phyloP scores from a whole-genome alignment of 2,113 vertebrate genomes.

The Peromyscus californicus region DNA sequence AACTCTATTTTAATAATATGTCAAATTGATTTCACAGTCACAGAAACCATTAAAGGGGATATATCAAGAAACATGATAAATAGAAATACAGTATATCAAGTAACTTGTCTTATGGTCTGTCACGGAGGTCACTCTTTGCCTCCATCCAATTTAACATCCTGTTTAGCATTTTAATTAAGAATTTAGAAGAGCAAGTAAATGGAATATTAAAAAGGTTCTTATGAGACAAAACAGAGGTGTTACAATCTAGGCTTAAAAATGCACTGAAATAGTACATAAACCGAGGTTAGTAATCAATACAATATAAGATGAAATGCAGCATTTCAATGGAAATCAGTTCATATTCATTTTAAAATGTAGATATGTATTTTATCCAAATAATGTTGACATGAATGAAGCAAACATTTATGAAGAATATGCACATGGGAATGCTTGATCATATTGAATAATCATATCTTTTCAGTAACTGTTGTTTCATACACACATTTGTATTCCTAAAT shows the following conservation, averaged over 20 bases:
- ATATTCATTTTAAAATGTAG: conserved; percentile 15
- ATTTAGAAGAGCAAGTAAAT: conserved; percentile 75
- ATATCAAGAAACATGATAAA: conserved; percentile 70
- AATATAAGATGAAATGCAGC: conserved; percentile 5
- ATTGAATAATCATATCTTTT: neutral
- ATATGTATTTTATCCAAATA: neutral
- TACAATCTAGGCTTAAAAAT: conserved; percentile 28
- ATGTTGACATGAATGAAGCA: neutral
- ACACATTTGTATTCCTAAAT: neutral
- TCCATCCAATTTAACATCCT: conserved; percentile 77
- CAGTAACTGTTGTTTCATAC: neutral
- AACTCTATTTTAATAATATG: conserved; percentile 30
- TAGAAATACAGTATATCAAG: conserved; percentile 48
- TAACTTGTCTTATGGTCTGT: conserved; percentile 52
- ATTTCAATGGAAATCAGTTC: neutral
- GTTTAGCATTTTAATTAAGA: conserved; percentile 84
- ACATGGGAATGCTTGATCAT: neutral
- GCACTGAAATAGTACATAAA: conserved; percentile 39
- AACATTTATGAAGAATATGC: neutral
- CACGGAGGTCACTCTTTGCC: conserved; percentile 69
- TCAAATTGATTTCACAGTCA: conserved; percentile 50
- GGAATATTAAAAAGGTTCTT: conserved; percentile 79
- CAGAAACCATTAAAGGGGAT: conserved; percentile 56
- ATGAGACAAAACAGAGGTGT: conserved; percentile 63
- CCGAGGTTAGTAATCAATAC: conserved; percentile 6